Base-by-base conservation (phyloP, 2,113 vertebrate genomes). In the Siniperca chuatsi region DNA sequence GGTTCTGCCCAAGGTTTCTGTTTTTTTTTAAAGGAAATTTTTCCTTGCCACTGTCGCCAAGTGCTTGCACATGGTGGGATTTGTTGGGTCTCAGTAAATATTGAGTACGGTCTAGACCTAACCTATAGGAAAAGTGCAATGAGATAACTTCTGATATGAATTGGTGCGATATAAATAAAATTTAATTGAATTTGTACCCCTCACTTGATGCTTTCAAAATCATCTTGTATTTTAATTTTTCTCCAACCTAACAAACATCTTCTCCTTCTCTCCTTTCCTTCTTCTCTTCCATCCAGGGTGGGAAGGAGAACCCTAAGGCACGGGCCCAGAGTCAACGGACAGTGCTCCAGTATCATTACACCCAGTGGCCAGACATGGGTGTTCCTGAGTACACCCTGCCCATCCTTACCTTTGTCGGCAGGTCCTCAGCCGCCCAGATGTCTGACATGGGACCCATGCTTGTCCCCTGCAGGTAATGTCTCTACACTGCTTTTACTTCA, bases 301-400 rank as follows among this genome's bases (percentile, higher is more conserved):
- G 96, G 90, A 98, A 97, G 6, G 97, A 97, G 52, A 97, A 97
- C 75, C 91, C 96, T 65, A 98, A 98, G 75, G 92, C 96, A 1
- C 95, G 97, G n/a, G 67, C 66, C 33, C 98, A 97, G 91, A 96
- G 96, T 0, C 98, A 98, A 85, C 93, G 97, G 20, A 96, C 93
- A 0, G 97, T 99, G 75, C 97, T 97, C 35, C 98, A 99, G 93
- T 99, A 98, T 79, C 98, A 99, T 87, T 99, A 99, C 93, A 99
- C 98, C 0, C 97, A 99, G 93, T 99, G 98, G 98, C 98, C 98
- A 0, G 98, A 99, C 93, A 99, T 99, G 98, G 98, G 98, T 0
- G 97, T 98, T 33, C 98, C 98, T 0, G 98, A 98, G 93, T 98
- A 99, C 1, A 97, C 97, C 0, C 95, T 99, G 81, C 97, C 98